phyloP scores from a whole-genome alignment of 2,888 invertebrate species.

The Caenorhabditis virilis region DNA sequence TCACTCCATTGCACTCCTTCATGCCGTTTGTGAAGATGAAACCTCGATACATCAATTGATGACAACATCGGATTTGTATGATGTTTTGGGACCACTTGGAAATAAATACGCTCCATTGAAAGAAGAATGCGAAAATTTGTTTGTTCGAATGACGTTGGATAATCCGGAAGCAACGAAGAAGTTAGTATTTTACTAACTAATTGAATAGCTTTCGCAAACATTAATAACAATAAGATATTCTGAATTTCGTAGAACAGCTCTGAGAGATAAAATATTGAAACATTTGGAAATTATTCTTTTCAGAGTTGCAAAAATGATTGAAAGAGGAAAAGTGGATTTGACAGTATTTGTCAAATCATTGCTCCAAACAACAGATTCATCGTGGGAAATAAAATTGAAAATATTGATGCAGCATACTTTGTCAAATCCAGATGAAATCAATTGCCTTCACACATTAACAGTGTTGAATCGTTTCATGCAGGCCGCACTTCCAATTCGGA shows the following conservation, averaged over 20 bases:
- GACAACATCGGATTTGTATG: background rate
- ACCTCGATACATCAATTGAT: conserved; percentile 6
- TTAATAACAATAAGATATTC: background rate
- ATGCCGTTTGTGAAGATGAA: conserved; percentile 69
- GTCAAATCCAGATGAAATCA: conserved; percentile 24
- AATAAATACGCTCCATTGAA: conserved; percentile 24
- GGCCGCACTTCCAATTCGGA: conserved; percentile 9
- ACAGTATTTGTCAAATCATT: conserved; percentile 35
- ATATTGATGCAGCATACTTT: conserved; percentile 26
- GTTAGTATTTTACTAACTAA: background rate
- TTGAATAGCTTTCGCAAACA: background rate
- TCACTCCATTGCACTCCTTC: conserved; percentile 86
- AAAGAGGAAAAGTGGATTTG: conserved; percentile 13
- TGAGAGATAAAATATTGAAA: too few relatives aligned
- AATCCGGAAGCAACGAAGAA: conserved; percentile 19
- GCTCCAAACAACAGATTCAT: conserved; percentile 27
- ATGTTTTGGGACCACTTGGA: conserved; percentile 7
- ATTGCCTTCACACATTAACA: conserved; percentile 21
- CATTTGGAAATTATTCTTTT: background rate
- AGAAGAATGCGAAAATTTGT: conserved; percentile 33
- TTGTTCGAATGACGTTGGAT: conserved; percentile 36
- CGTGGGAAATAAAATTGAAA: conserved; percentile 46
- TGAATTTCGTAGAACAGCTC: background rate
- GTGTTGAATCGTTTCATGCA: conserved; percentile 33
- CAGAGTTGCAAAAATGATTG: conserved; percentile 20